Base-by-base conservation (phyloP, 2,888 invertebrate genomes). In the Scaptomyza tumidula region DNA sequence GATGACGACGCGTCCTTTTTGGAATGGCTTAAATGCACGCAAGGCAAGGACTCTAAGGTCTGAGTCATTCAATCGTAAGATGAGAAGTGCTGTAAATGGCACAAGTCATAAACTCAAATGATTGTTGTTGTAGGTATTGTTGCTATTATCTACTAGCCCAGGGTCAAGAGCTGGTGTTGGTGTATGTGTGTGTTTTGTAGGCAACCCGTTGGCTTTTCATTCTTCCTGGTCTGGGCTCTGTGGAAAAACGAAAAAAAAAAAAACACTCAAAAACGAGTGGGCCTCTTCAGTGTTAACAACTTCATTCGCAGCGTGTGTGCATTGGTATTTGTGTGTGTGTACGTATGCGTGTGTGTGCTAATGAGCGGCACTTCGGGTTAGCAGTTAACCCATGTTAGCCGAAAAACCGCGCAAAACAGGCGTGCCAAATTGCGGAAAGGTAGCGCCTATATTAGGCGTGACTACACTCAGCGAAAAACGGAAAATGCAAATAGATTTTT, bases 341-440 rank as follows among this genome's bases (percentile, higher is more conserved):
- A 35, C 64, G 63, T 56, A 33, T 61, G 77, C 69, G 73, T 66
- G 54, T 50, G 65, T 62, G 56, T 84, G 83, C 69, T 81, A 86
- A 86, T 86, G 85, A 88, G 78, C 55, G 71, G 49, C 67, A 72
- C 75, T 75, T 79, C 46, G 53, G 14, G 44, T 53, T 73, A 9
- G 62, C 69, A 76, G 81, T 85, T 86, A 74, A 84, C 80, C 88
- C 86, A 76, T 86, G 88, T 83, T 76, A 66, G 27, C 65, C 74
- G 59, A 86, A 88, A 75, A 73, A 75, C 75, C 66, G 55, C 77
- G 57, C 55, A 57, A 70, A 78, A 59, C 62, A 49, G 77, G 88
- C 80, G 77, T 76, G 79, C 49, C 66, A 74, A 64, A 68, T 39
- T 14, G 60, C 37, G 43, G 3, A 24, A 61, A 79, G 80, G 78